Base-by-base conservation (phyloP, 2,113 vertebrate species). In the Seriola aureovittata region DNA sequence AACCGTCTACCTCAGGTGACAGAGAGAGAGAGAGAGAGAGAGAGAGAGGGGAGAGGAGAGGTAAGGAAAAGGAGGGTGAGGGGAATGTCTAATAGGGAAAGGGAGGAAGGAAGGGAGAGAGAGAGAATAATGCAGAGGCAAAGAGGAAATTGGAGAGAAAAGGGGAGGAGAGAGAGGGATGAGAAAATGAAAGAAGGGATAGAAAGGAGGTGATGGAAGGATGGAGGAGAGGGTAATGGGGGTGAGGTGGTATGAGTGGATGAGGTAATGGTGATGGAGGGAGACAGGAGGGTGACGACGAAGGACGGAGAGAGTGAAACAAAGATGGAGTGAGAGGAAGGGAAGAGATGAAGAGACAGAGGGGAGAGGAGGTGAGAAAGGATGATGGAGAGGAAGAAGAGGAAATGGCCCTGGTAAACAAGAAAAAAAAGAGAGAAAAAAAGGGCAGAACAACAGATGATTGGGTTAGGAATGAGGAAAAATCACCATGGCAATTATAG, bases 1-100 rank as follows among this genome's bases (percentile, higher is more conserved):
- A 89, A 91, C 88, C 89, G 91, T 93, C 87, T 90, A 89, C 86
- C 91, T 87, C 75, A 90, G 88, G 92, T 93, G 94, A 91, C 80
- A 23, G 86, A 90, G 88, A 59, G 88, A 85, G 86, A 79, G 79
- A 60, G 71, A 82, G 64, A 67, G 68, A 59, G 80, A 23, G 72
- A 34, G 42, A 12, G 75, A 42, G 65, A 42, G 9, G 38, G 68
- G 42, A 12, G 75, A 38, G 65, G 65, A 46, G 46, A 42, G 54
- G 54, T 64, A 25, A 65, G 44, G 78, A 16, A 29, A 75, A 1
- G 64, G 71, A 25, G 82, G 75, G 54, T 44, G 84, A 85, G 85
- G 82, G 72, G 85, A 90, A 88, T 82, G 54, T 76, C 50, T 84
- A 83, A 88, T 82, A 32, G 63, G 38, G 38, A n/a, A 44, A 57